phyloP scores from a whole-genome alignment of 2,888 invertebrate genomes.

The Hirtodrosophila trivittata region DNA sequence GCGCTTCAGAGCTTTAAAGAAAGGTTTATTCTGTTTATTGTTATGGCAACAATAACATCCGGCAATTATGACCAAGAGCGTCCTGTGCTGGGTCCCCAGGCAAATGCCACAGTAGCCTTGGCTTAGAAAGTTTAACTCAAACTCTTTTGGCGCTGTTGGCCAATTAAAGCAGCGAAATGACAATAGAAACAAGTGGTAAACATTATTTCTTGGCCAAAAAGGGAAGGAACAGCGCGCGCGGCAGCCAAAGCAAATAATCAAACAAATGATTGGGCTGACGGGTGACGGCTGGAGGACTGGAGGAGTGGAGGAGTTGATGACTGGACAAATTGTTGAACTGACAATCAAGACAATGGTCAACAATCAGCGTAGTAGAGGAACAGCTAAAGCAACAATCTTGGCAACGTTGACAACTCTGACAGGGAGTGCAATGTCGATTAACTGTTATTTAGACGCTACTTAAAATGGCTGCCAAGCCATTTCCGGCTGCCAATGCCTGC shows the following conservation, averaged over 20 bases:
- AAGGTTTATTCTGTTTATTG: too few relatives aligned
- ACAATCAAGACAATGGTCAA: slow-evolving; percentile 53
- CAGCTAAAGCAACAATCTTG: slow-evolving; percentile 17
- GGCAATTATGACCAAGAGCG: too few relatives aligned
- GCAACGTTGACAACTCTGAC: slow-evolving; percentile 50
- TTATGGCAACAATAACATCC: too few relatives aligned
- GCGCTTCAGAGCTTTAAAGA: too few relatives aligned
- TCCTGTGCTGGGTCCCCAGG: too few relatives aligned
- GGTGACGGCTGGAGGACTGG: slow-evolving; percentile 3
- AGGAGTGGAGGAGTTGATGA: not conserved
- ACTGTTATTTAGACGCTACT: slow-evolving; percentile 75
- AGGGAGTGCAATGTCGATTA: slow-evolving; percentile 72
- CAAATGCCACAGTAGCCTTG: not conserved
- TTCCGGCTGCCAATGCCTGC: slow-evolving; percentile 50
- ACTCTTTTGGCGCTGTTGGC: slow-evolving; percentile 22
- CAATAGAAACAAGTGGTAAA: slow-evolving; percentile 45
- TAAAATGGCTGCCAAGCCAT: slow-evolving; percentile 72
- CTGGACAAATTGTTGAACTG: slow-evolving; percentile 38
- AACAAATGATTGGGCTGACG: slow-evolving; percentile 28
- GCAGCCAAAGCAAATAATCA: slow-evolving; percentile 60
- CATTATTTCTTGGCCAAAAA: slow-evolving; percentile 27
- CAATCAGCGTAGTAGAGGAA: slow-evolving; percentile 49
- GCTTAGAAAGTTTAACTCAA: too few relatives aligned
- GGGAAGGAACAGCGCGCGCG: slow-evolving; percentile 24
- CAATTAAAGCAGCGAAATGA: slow-evolving; percentile 61